Evolutionary conservation across 2,888 invertebrate genomes (phyloP), one percentile per base, ranked within the genome.

Genomic region (Leptinotarsa tumamoca): DNA sequence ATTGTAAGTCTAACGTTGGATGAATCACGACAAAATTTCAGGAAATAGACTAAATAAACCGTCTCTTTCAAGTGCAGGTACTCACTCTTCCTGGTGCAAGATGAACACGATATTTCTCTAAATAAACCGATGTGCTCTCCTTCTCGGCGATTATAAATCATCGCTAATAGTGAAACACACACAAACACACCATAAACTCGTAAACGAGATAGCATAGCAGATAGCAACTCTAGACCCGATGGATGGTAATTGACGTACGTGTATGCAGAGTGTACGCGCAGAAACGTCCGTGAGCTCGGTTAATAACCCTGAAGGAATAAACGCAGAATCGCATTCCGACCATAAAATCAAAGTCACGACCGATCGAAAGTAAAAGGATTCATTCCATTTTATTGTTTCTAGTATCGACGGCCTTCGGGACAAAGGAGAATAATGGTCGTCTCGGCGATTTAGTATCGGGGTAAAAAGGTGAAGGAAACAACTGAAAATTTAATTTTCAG

Each of bases 341-440:
- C 33, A n/a, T 72, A 66, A 72, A 66, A 72, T 72, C 72, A 72
- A 72, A 72, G 72, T 72, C 72, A 72, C 72, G 72, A 72, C 49
- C 72, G 54, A 54, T 54, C n/a, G 72, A 72, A 72, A 72, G 72
- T 72, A 72, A 72, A 72, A 72, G 72, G 58, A 58, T 15, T 43
- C 43, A 43, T 43, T 58, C 23, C 58, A 50, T 70, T 70, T 58
- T 56, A 70, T 68, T 51, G 68, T 52, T 68, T 54, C 27, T 23
- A 68, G 68, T 49, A 54, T 67, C 67, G 49, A n/a, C 52, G 50
- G 68, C 68, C 27, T 52, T 68, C 68, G 54, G 13, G 33, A 18
- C 43, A 63, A 15, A 33, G 63, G 43, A n/a, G 63, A 63, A 43
- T 63, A 63, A 63, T 33, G 43, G 63, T n/a, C 43, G 63, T 33